phyloP scores from a whole-genome alignment of 1,140 invertebrate genomes.

The Zaprionus ghesquierei region DNA sequence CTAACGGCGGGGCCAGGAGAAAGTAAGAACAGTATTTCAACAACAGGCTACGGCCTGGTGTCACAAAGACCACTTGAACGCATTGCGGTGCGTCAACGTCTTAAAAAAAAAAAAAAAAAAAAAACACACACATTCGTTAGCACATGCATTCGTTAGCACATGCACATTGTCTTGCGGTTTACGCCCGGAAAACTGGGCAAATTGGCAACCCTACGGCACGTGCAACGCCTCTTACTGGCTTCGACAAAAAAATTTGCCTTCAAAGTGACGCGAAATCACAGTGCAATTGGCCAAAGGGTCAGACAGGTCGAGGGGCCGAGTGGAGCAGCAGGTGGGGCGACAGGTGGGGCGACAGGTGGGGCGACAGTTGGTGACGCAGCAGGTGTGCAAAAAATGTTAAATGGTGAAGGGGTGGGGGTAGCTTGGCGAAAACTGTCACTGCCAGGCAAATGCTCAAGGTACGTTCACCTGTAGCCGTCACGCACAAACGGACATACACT shows the following conservation, averaged over 20 bases:
- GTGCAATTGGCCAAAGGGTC: not conserved
- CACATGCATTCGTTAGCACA: no score
- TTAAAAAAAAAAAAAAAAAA: no score
- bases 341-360: no score
- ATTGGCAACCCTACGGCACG: not conserved
- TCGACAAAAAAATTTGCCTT: not conserved
- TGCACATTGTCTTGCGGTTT: not conserved
- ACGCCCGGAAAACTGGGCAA: not conserved
- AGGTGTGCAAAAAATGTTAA: no score
- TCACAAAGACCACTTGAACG: no score
- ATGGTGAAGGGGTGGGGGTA: conserved; percentile 13
- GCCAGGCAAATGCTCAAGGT: conserved; percentile 44
- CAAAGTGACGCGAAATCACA: conserved; percentile 4
- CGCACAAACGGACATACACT: conserved; percentile 8
- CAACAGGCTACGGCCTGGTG: no score
- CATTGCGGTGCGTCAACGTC: no score
- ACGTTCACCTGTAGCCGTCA: conserved; percentile 57
- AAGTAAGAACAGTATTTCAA: no score
- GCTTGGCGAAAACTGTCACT: conserved; percentile 35
- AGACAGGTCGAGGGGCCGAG: not conserved
- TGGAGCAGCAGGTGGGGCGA: not conserved
- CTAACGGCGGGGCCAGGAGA: no score
- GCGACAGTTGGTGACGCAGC: not conserved
- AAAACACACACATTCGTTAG: no score
- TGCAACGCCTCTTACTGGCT: not conserved